Conservation (phyloP, 2,797 vertebrate species). For the Enteromius anoplus region DNA sequence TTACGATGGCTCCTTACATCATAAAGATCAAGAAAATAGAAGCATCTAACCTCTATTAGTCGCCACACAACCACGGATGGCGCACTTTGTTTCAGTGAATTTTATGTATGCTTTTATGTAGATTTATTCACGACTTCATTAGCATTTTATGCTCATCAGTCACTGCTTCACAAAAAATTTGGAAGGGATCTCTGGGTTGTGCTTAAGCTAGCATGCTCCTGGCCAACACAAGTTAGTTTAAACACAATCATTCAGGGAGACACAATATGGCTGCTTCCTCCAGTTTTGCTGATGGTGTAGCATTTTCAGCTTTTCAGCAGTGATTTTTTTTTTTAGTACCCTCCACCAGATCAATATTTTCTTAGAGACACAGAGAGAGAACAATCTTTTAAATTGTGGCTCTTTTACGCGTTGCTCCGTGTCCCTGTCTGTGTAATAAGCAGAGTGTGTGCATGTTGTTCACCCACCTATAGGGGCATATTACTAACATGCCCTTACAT, state of each 20-base stretch:
- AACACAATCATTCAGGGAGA: conserved; percentile 22
- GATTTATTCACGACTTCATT: too few relatives aligned
- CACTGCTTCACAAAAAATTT: not conserved
- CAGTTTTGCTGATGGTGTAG: conserved; percentile 36
- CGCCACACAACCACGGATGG: not conserved
- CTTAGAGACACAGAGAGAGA: conserved; percentile 27
- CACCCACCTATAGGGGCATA: not conserved
- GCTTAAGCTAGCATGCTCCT: not conserved
- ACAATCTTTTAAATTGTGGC: not conserved
- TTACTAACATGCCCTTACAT: not conserved
- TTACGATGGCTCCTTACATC: conserved; percentile 3
- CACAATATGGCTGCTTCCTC: conserved; percentile 35
- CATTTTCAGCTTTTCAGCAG: conserved; percentile 46
- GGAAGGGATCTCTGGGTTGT: not conserved
- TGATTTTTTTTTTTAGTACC: conserved; percentile 28
- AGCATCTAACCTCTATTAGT: conserved; percentile 13
- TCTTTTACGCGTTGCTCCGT: too few relatives aligned
- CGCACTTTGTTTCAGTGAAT: not conserved
- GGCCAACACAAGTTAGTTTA: not conserved
- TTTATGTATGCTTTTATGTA: not conserved
- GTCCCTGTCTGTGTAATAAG: too few relatives aligned
- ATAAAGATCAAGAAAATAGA: not conserved
- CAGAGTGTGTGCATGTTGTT: not conserved
- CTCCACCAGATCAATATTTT: conserved; percentile 43
- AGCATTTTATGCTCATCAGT: conserved; percentile 1